Percentiles rank a stretch among this genome's conserved stretches.
These are phyloP conservation scores for Macrocentrus cingulum DNA, from an alignment of 1,140 invertebrate species.

Conservation along the genomic window DNA sequence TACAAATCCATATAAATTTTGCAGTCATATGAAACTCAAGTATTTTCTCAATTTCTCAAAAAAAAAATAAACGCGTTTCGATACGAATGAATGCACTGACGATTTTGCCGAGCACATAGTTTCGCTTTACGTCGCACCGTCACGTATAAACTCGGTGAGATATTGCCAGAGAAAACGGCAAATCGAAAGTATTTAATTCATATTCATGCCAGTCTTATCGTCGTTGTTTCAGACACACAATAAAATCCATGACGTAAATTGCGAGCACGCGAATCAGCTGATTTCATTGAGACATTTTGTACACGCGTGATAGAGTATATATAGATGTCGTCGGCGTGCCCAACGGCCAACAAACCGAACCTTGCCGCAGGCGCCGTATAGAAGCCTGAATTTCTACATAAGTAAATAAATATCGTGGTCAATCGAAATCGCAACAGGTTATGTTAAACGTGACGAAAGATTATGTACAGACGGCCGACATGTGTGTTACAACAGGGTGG, in stretches of 20 bases:
- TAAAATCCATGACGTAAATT: too few relatives aligned
- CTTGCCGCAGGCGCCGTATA: too few relatives aligned
- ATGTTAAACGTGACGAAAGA: constrained; percentile 6
- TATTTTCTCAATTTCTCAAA: too few relatives aligned
- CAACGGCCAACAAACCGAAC: too few relatives aligned
- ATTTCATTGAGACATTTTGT: not conserved
- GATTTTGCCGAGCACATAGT: constrained; percentile 20
- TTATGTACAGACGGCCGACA: not conserved
- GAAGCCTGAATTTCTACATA: not conserved
- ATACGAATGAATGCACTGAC: constrained; percentile 15
- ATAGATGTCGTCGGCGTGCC: too few relatives aligned
- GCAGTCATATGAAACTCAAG: too few relatives aligned
- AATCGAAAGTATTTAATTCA: constrained; percentile 17
- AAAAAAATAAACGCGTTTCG: constrained; percentile 4
- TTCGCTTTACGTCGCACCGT: constrained; percentile 14
- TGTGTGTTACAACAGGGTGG: constrained; percentile 1
- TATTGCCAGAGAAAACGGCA: constrained; percentile 19
- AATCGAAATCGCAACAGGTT: not conserved
- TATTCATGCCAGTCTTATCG: not conserved
- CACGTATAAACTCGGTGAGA: not conserved
- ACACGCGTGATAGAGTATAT: not conserved
- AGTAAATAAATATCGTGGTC: not conserved
- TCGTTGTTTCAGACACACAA: too few relatives aligned
- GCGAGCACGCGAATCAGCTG: not conserved
- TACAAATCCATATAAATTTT: too few relatives aligned